These are phyloP conservation scores for Ligdia adustata DNA, from an alignment of 2,888 invertebrate genomes.

Conservation along the genomic window DNA sequence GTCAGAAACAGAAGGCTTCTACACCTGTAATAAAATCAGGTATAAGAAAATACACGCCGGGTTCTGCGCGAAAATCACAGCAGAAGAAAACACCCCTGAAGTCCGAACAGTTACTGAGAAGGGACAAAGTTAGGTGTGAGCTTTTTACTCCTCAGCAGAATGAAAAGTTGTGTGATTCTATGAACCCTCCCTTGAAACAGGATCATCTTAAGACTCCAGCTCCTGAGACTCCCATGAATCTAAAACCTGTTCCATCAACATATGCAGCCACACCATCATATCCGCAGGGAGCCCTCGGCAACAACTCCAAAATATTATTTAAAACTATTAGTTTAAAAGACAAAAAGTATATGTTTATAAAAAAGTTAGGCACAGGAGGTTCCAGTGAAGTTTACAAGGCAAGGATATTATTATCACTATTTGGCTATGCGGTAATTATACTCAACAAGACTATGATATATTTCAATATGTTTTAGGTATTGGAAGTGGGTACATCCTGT, in stretches of 20 bases:
- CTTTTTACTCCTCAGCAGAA: slow-evolving; percentile 54
- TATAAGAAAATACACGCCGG: slow-evolving; percentile 67
- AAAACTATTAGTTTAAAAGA: slow-evolving; percentile 87
- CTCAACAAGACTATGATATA: too few species aligned
- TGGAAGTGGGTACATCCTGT: slow-evolving; percentile 82
- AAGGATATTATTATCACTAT: slow-evolving; percentile 31
- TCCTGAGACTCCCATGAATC: slow-evolving; percentile 66
- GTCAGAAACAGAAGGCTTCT: slow-evolving; percentile 56
- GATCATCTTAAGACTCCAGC: slow-evolving; percentile 37
- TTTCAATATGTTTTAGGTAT: slow-evolving; percentile 83
- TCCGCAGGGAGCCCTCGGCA: slow-evolving; percentile 61
- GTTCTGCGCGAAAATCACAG: slow-evolving; percentile 57
- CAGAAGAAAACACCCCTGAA: slow-evolving; percentile 61
- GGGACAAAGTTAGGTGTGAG: slow-evolving; percentile 71
- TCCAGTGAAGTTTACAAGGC: slow-evolving; percentile 92
- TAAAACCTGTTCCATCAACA: slow-evolving; percentile 53
- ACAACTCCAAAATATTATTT: slow-evolving; percentile 63
- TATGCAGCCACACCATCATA: slow-evolving; percentile 74
- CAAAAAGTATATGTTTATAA: slow-evolving; percentile 88
- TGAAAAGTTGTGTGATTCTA: slow-evolving; percentile 36
- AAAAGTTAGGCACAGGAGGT: slow-evolving; percentile 93
- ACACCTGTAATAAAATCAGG: slow-evolving; percentile 73
- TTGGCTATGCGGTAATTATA: too few species aligned
- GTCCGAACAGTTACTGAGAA: slow-evolving; percentile 52
- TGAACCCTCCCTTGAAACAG: slow-evolving; percentile 32